Evolutionary conservation across 1,140 invertebrate genomes (phyloP).

Genomic region (Macrosteles quadrilineatus): DNA sequence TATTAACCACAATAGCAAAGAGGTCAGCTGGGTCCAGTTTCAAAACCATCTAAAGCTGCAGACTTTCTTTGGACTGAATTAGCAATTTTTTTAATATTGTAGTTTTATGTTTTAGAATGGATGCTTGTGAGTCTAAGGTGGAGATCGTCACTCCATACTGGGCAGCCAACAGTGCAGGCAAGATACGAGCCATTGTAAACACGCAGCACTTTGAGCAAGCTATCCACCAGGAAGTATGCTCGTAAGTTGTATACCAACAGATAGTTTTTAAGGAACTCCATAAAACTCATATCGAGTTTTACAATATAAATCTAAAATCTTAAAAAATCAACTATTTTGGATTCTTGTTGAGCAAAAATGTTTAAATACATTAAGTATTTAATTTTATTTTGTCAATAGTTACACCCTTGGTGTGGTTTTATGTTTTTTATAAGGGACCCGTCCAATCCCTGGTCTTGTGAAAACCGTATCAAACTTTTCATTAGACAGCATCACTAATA

Average conservation of each 20-base stretch:
- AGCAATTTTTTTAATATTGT: too few species aligned
- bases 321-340: neutral
- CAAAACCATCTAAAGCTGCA: too few species aligned
- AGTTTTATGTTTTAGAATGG: constrained; percentile 67
- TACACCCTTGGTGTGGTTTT: too few species aligned
- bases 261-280: neutral
- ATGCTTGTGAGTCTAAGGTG: constrained; percentile 88
- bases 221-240: constrained; percentile 92
- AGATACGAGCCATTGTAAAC: constrained; percentile 88
- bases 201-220: constrained; percentile 94
- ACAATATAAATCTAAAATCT: neutral
- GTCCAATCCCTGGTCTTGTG: too few species aligned
- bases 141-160: constrained; percentile 93
- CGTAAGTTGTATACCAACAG: constrained; percentile 60
- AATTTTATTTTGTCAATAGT: neutral
- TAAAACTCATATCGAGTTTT: neutral
- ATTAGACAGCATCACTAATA: too few species aligned
- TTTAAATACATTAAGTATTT: neutral
- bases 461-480: too few species aligned
- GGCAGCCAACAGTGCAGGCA: constrained; percentile 89
- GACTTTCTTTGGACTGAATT: too few species aligned
- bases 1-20: too few species aligned
- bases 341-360: neutral
- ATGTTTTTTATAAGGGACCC: too few species aligned
- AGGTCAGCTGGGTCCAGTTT: too few species aligned